Base-by-base conservation (phyloP, 2,888 invertebrate species). In the Ichneumoninae sp. region DNA sequence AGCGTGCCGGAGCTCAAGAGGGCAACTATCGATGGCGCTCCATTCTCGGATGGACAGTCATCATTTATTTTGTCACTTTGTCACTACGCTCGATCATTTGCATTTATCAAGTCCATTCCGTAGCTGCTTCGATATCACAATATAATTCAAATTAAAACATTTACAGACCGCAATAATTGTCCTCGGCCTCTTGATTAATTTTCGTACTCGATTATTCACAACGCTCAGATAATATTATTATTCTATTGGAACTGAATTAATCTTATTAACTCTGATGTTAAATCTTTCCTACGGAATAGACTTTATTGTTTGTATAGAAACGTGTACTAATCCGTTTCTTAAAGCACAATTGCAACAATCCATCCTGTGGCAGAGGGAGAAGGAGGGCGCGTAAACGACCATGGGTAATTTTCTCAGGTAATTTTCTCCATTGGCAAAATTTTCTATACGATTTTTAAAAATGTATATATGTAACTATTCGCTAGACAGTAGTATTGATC, bases 1-100 rank as follows among this genome's bases (percentile, higher is more conserved):
- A 69, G 30, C 10, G 30, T 26, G 50, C 69, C 69, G 69, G 69
- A 69, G 50, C 50, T 69, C 22, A 54, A 54, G 54, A 54, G 54
- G 54, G 54, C 19, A 54, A 54, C 54, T 54, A 54, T 54, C 19
- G 69, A 69, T 69, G 69, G 44, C 69, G 50, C 69, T 69, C 50
- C 69, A 69, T 69, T 47, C 13, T 30, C 26, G 26, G 30, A 70
- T 70, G 70, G 70, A 52, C 50, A 16, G 70, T 26, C 70, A 52
- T 70, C 33, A 66, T n/a, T 66, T 40, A 54, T 54, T 54, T 22
- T 54, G 54, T 54, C 54, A 54, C 54, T 54, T 40, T 40, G 40
- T 40, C 40, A 40, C 40, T 40, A 54, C 22, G 54, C n/a, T 54
- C 8, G 22, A 54, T 54, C 8, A 19, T 19, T 54, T 50, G n/a